A percentile compares a stretch with the other conserved stretches of the same genome.
Evolutionary conservation across 2,888 invertebrate genomes (phyloP).

Genomic region (Mesoligia furuncula): DNA sequence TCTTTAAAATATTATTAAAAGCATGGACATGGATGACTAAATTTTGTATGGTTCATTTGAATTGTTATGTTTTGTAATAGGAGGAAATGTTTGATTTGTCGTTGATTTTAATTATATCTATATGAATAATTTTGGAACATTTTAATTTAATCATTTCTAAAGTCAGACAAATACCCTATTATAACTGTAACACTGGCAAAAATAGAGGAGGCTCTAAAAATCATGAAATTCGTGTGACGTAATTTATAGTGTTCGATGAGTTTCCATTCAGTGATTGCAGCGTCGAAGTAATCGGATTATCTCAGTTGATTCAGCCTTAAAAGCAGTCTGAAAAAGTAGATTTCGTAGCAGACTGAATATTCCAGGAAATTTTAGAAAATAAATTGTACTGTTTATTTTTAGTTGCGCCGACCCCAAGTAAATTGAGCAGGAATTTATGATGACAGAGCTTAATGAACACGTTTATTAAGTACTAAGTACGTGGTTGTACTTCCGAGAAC

Average conservation of each 20-base stretch:
- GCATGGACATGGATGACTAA: neutral
- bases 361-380: neutral
- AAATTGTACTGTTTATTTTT: neutral
- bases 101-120: too few species aligned
- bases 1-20: neutral
- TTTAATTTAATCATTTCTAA: too few species aligned
- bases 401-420: neutral
- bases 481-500: neutral
- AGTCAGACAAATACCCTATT: too few species aligned
- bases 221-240: neutral
- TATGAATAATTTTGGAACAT: too few species aligned
- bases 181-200: too few species aligned
- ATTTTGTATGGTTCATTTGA: neutral
- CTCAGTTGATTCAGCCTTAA: conserved; percentile 8
- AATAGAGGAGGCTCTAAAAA: neutral
- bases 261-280: conserved; percentile 3
- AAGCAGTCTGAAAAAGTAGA: neutral
- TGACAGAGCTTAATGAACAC: neutral
- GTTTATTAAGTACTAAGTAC: neutral
- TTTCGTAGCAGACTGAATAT: neutral
- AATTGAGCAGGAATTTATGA: neutral
- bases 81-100: neutral
- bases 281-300: conserved; percentile 16
- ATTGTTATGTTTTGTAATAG: too few species aligned
- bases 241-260: conserved; percentile 2